These are phyloP conservation scores for Corythaeola cristata DNA, from an alignment of 2,113 vertebrate species.

Conservation along the genomic window DNA sequence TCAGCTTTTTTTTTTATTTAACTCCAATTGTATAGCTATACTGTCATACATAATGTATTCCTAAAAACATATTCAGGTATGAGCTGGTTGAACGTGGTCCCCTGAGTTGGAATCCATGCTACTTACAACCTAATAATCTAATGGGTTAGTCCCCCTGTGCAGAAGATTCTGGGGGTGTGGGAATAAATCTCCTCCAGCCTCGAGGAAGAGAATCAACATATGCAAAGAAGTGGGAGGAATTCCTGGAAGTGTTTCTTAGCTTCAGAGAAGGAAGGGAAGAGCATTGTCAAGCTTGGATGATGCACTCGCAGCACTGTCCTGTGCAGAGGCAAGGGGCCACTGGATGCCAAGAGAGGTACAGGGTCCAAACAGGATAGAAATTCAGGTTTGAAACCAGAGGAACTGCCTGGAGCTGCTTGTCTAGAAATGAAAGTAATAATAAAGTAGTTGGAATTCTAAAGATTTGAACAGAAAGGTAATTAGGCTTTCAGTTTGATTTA, in stretches of 20 bases:
- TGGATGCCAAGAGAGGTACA: background rate
- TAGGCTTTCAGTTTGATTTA: background rate
- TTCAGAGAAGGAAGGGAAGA: background rate
- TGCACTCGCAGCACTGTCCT: background rate
- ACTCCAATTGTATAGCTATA: background rate
- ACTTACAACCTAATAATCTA: background rate
- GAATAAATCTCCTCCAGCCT: background rate
- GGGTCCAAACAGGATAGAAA: background rate
- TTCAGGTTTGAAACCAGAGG: background rate
- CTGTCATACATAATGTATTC: background rate
- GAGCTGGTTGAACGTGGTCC: background rate
- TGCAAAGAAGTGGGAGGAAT: background rate
- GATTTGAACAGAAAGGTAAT: background rate
- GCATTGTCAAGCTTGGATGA: accelerated
- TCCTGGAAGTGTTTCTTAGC: background rate
- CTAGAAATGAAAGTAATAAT: background rate
- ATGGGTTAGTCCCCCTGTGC: background rate
- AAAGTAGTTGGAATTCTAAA: background rate
- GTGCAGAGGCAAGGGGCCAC: background rate
- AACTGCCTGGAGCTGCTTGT: background rate
- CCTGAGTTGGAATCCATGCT: background rate
- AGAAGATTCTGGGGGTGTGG: background rate
- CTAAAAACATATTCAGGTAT: background rate
- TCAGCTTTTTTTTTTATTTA: background rate
- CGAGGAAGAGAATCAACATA: background rate